Evolutionary conservation across 2,888 invertebrate genomes (phyloP), one percentile per base, ranked within the genome.

Genomic region (Eutolmus rufibarbis): DNA sequence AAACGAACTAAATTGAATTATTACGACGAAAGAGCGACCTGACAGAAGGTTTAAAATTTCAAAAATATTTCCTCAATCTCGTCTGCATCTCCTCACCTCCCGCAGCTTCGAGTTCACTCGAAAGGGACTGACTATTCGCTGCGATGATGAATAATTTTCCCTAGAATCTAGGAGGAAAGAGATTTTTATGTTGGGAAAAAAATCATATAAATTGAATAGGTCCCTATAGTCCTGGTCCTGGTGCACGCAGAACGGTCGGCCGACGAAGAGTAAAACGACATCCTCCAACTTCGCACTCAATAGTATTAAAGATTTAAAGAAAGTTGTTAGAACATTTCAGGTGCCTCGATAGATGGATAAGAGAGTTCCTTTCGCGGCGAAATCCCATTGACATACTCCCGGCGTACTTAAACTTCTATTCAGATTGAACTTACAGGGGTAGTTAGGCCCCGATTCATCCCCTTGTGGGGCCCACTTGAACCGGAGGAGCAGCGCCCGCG

Each of bases 371-470:
- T 81, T 31, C 81, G 81, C 34, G 56, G n/a, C 14, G 31, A 81
- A 56, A 81, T 56, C 81, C 56, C 56, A 81, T 81, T 81, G 81
- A 81, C 81, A 81, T 81, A 81, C 81, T 81, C 81, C 31, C 56
- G 16, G 34, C 81, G 34, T 81, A 81, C 56, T 81, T 34, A 56
- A 81, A 81, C 16, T 56, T 56, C 28, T 43, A 51, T 81, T 81
- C 66, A 66, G 40, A 51, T 43, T 81, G 51, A 56, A 46, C 81
- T 34, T 34, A 56, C 51, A 34, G 81, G 28, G 46, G 81, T 46
- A 56, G 46, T 81, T 81, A 28, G 9, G 8, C 12, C 34, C 34
- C 14, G 56, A 81, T 81, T 56, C 51, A n/a, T 8, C 12, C 34
- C 56, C 14, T 78, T 14, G 16, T 46, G 31, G 56, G 51, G 31